These are phyloP conservation scores for Ceyx margarethae DNA, from an alignment of 2,113 vertebrate species.

Conservation along the genomic window DNA sequence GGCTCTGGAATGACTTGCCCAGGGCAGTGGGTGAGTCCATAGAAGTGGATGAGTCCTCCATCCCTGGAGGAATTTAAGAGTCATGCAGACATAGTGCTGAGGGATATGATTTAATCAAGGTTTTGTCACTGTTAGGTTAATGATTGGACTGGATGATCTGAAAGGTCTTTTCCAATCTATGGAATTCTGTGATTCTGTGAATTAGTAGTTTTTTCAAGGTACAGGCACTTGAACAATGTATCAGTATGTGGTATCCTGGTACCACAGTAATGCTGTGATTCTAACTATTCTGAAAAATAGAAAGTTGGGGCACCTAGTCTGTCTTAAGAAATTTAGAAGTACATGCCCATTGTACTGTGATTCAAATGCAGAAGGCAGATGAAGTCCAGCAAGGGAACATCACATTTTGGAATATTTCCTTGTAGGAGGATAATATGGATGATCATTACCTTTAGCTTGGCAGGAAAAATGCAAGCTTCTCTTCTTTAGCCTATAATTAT, in stretches of 20 bases:
- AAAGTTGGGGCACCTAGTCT: not conserved
- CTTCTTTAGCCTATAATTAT: not conserved
- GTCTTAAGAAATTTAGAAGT: not conserved
- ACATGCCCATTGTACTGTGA: not conserved
- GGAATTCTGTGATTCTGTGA: no score
- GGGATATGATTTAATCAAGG: no score
- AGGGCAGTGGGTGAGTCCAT: no score
- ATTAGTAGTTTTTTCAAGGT: not conserved
- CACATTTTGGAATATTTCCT: not conserved
- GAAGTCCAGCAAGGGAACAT: not conserved
- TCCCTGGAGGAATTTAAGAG: no score
- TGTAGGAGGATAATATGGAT: not conserved
- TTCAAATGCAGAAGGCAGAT: not conserved
- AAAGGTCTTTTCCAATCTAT: no score
- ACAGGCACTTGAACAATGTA: not conserved
- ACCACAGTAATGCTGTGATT: not conserved
- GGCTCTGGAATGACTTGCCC: no score
- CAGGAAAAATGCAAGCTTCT: not conserved
- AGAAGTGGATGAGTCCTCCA: no score
- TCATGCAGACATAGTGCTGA: no score
- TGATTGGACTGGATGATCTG: no score
- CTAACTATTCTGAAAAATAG: not conserved
- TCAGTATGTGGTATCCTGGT: not conserved
- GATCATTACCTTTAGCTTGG: not conserved
- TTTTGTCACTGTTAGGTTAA: no score